Evolutionary conservation across 2,113 vertebrate species (phyloP), one percentile per base, ranked within the genome.

Genomic region (Aramus guarauna): DNA sequence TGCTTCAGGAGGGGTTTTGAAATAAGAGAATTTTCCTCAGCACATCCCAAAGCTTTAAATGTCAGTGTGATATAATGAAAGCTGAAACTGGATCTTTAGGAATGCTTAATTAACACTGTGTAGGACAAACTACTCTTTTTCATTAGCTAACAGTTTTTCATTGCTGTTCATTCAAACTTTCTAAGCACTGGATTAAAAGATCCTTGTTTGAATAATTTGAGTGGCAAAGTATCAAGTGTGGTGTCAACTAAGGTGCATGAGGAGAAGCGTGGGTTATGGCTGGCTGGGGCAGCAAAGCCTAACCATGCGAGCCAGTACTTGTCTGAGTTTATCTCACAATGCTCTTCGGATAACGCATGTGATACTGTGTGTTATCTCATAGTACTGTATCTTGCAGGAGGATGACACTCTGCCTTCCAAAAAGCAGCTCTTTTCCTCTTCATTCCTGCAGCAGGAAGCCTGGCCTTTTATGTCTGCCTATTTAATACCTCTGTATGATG

Each of bases 381-480:
- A 72, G 62, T 69, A 55, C 29, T 77, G 48, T 74, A 36, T n/a
- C 76, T 53, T 64, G 24, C 69, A 91, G 76, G 73, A 89, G 86
- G 86, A 81, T 75, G 86, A 88, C 34, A 74, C 39, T 91, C 52
- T 91, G 78, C 58, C 82, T 93, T 83, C 85, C 73, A 89, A 88
- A 86, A 53, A 91, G 48, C 83, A 84, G 43, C 86, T 91, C 83
- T 55, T 96, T 93, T 77, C 63, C 41, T 74, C 67, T 92, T 90
- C 26, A 4, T 67, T 92, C 78, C 88, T 88, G 85, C 37, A 81
- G 55, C 88, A 96, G 85, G 75, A 94, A 88, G 32, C 37, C 9
- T 94, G 92, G 79, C 24, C 50, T 86, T 63, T 77, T 77, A 67
- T 71, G 41, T 71, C 52, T 37, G 6, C 32, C 34, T 80, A 17